A percentile compares a stretch with the other conserved stretches of the same genome.
Evolutionary conservation across 2,797 vertebrate genomes (phyloP).

Genomic region (Megaceryle alcyon): DNA sequence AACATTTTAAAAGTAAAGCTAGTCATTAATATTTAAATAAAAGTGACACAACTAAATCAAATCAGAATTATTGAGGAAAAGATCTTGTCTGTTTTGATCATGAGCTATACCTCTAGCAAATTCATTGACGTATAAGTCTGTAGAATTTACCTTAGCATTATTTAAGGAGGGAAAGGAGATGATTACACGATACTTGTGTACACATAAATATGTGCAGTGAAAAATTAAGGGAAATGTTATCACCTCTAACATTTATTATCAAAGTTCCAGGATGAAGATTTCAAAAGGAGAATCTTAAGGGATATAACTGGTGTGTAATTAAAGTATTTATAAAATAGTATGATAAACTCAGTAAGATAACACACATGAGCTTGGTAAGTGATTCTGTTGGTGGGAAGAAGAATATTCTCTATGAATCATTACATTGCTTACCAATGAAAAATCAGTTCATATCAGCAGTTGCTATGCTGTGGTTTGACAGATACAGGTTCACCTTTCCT

Average conservation of each 20-base stretch:
- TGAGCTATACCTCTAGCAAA: not conserved
- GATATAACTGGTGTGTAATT: not conserved
- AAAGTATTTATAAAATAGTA: not conserved
- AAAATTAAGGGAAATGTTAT: not conserved
- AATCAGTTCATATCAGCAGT: not conserved
- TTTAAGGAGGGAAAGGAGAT: not conserved
- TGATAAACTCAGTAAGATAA: not conserved
- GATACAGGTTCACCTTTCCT: not conserved
- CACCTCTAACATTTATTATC: not conserved
- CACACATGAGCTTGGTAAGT: not conserved
- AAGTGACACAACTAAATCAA: not conserved
- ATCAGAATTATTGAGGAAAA: not conserved
- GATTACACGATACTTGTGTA: not conserved
- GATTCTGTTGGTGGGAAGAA: not conserved
- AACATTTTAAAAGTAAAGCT: not conserved
- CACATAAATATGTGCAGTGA: not conserved
- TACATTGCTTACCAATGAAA: not conserved
- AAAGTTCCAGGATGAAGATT: not conserved
- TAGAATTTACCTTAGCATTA: not conserved
- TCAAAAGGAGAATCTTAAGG: not conserved
- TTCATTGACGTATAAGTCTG: not conserved
- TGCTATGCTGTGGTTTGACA: conserved; percentile 4
- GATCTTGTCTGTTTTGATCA: not conserved
- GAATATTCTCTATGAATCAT: conserved; percentile 51
- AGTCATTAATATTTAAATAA: not conserved